Evolutionary conservation across 23 tunicate species (phyloP), one percentile per base, ranked within the genome.

Genomic region (Botrylloides violaceus): DNA sequence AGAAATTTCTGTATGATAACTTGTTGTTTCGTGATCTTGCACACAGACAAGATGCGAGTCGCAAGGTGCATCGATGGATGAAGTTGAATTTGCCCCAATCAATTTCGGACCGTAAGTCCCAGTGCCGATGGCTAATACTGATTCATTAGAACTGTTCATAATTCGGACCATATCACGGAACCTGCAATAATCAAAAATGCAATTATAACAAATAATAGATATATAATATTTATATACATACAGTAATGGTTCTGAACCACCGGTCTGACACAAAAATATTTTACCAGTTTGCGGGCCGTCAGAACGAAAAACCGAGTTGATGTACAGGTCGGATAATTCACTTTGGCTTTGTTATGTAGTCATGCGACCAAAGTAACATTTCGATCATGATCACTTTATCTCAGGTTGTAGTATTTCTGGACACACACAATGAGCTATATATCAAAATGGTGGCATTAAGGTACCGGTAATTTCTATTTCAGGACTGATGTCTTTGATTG

Each of bases 71-170:
- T 2, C 74, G 47, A 2, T 24, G 19, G 56, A 30, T 2, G 64
- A n/a, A 35, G 33, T 19, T 56, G 77, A 79, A 49, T 65, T 74
- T 18, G 74, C 23, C 4, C 29, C 47, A 6, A 35, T 24, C 36
- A 39, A n/a, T 26, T 68, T 68, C 6, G 74, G 74, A 24, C 74
- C 74, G 56, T 76, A 80, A 29, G 76, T 61, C 36, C 84, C 88
- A 23, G 85, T 50, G 9, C 97, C 97, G 31, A 90, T 57, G 19
- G 92, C 90, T 20, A 90, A 72, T 3, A 90, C 89, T 50, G 87
- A 87, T 34, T 90, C 97, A 50, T 90, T 90, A 20, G 97, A 90
- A 75, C 97, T 83, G 79, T 83, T 83, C 50, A 90, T 66, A 29
- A 90, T 83, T 62, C 83, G 78, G 62, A 66, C 55, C 2, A 75